phyloP scores from a whole-genome alignment of 2,797 vertebrate species.

The Phrynocephalus forsythii region DNA sequence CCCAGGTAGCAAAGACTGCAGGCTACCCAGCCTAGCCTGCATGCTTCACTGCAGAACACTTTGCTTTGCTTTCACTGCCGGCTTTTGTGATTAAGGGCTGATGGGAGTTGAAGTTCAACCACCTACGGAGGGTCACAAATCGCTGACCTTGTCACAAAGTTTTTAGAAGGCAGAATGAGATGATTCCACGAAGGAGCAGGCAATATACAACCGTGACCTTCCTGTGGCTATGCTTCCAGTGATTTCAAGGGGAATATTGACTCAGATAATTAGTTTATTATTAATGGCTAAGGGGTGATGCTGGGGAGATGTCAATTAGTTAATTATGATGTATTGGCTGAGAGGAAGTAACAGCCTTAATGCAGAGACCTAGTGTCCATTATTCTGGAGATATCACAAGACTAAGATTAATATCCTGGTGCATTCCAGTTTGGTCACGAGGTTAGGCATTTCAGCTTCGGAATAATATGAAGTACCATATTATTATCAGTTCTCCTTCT shows the following conservation, averaged over 20 bases:
- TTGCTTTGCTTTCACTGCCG: no score
- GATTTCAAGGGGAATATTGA: not conserved
- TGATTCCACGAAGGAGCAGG: not conserved
- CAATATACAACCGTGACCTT: not conserved
- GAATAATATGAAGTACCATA: not conserved
- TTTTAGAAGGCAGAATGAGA: not conserved
- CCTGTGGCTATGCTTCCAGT: not conserved
- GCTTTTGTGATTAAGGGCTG: no score
- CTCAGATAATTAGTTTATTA: conserved; percentile 31
- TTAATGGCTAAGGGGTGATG: not conserved
- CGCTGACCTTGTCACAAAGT: not conserved
- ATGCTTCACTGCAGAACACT: no score
- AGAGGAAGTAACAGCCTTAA: conserved; percentile 38
- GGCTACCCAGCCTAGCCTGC: no score
- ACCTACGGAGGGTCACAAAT: not conserved
- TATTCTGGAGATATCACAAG: conserved; percentile 55
- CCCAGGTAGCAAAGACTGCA: no score
- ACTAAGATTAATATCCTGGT: conserved; percentile 50
- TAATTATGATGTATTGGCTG: conserved; percentile 41
- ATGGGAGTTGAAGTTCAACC: no score
- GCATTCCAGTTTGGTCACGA: conserved; percentile 42
- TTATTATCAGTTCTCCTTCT: not conserved
- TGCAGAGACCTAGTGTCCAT: conserved; percentile 1
- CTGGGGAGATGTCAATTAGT: conserved; percentile 14
- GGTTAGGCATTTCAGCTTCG: conserved; percentile 31